Conservation (phyloP, 1,140 invertebrate species). For the Pogonognathellus flavescens region DNA sequence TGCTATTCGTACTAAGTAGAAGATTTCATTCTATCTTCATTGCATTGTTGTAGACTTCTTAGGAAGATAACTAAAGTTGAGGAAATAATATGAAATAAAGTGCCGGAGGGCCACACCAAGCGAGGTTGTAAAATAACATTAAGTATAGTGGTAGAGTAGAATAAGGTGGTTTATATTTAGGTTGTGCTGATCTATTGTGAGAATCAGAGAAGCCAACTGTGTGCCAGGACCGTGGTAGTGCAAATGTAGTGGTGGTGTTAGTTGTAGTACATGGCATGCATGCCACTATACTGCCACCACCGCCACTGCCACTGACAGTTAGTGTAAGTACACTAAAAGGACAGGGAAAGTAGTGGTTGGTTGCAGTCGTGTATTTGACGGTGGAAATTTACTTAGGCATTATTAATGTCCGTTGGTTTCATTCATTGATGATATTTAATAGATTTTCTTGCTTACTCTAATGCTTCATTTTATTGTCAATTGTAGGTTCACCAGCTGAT, state of each 20-base stretch:
- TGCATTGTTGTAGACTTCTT: not conserved
- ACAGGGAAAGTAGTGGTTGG: not conserved
- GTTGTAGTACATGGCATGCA: not conserved
- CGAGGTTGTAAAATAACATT: conserved; percentile 28
- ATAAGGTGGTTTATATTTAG: conserved; percentile 11
- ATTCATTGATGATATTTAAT: conserved; percentile 47
- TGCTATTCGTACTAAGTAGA: not conserved
- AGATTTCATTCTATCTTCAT: conserved; percentile 29
- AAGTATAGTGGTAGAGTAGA: conserved; percentile 2
- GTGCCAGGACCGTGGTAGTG: too few species aligned
- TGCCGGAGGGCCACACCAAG: conserved; percentile 21
- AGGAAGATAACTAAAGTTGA: not conserved
- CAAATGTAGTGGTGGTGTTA: too few species aligned
- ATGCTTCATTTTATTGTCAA: conserved; percentile 32
- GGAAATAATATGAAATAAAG: conserved; percentile 26
- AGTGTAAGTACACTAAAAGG: not conserved
- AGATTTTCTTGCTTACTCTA: conserved; percentile 18
- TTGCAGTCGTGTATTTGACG: conserved; percentile 21
- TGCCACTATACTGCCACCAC: not conserved
- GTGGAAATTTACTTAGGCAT: conserved; percentile 36
- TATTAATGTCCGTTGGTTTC: conserved; percentile 41
- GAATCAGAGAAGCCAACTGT: not conserved
- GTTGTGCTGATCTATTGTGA: not conserved
- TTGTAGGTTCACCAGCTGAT: conserved; percentile 90
- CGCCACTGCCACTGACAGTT: not conserved